These are phyloP conservation scores for Steinernema khuongi DNA, from an alignment of 1,140 invertebrate genomes.

Conservation along the genomic window DNA sequence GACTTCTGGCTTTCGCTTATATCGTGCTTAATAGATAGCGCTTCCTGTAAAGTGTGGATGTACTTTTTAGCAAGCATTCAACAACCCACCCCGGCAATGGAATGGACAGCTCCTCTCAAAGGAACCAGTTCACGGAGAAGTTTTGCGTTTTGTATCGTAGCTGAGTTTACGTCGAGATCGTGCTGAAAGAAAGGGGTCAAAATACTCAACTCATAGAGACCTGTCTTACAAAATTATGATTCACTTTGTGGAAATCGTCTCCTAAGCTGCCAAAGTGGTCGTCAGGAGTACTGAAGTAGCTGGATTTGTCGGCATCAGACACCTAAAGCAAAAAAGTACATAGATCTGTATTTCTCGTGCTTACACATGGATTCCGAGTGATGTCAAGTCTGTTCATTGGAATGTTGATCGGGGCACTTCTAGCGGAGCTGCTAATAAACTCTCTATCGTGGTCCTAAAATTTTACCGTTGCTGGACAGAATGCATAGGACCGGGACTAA, in stretches of 20 bases:
- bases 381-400: not conserved
- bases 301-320: not conserved
- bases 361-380: not conserved
- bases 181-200: not conserved
- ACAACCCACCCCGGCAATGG: not conserved
- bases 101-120: not conserved
- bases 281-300: constrained; percentile 6
- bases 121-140: not conserved
- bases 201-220: not conserved
- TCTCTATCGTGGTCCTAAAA: not conserved
- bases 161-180: not conserved
- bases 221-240: not conserved
- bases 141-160: not conserved
- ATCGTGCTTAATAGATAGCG: not conserved
- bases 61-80: not conserved
- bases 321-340: not conserved
- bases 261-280: not conserved
- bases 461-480: too few species aligned
- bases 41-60: not conserved
- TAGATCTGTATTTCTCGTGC: not conserved
- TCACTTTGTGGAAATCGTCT: not conserved
- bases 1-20: not conserved
- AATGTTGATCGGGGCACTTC: not conserved
- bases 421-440: not conserved
- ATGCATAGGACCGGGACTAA: too few species aligned